These are phyloP conservation scores for Antheraea mylitta DNA, from an alignment of 1,140 invertebrate species.

Conservation along the genomic window DNA sequence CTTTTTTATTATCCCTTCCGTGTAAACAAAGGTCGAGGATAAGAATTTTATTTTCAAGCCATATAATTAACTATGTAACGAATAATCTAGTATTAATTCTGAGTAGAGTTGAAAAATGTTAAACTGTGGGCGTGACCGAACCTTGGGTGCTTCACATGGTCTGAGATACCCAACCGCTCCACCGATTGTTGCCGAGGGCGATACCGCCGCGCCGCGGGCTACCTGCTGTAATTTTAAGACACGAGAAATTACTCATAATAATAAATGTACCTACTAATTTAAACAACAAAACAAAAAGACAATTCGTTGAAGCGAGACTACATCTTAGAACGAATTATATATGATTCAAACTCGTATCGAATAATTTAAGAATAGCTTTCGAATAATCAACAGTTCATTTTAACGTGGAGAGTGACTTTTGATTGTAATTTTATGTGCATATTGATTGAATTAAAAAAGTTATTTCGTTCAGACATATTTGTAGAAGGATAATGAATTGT, in stretches of 20 bases:
- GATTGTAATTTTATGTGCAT: not conserved
- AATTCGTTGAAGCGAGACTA: constrained; percentile 34
- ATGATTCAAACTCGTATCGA: constrained; percentile 36
- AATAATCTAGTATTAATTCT: constrained; percentile 61
- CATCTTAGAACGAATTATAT: constrained; percentile 37
- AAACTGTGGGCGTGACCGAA: constrained; percentile 67
- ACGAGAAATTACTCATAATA: constrained; percentile 75
- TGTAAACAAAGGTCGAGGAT: not conserved
- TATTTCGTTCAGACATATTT: too few relatives aligned
- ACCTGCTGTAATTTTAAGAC: constrained; percentile 71
- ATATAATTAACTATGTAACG: constrained; percentile 29
- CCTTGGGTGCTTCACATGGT: constrained; percentile 52
- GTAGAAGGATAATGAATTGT: too few relatives aligned
- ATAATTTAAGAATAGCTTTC: constrained; percentile 6
- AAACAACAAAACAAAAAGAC: constrained; percentile 30
- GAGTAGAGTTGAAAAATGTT: constrained; percentile 65
- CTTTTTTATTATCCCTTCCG: not conserved
- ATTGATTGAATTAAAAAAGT: constrained; percentile 13
- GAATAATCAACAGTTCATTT: not conserved
- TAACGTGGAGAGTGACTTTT: not conserved
- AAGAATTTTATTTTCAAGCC: constrained; percentile 37
- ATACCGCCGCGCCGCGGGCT: constrained; percentile 58
- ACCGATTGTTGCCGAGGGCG: constrained; percentile 55
- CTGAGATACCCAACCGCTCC: constrained; percentile 32
- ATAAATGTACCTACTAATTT: constrained; percentile 69